Base-by-base conservation (phyloP, 2,113 vertebrate species). In the Verasper variegatus region DNA sequence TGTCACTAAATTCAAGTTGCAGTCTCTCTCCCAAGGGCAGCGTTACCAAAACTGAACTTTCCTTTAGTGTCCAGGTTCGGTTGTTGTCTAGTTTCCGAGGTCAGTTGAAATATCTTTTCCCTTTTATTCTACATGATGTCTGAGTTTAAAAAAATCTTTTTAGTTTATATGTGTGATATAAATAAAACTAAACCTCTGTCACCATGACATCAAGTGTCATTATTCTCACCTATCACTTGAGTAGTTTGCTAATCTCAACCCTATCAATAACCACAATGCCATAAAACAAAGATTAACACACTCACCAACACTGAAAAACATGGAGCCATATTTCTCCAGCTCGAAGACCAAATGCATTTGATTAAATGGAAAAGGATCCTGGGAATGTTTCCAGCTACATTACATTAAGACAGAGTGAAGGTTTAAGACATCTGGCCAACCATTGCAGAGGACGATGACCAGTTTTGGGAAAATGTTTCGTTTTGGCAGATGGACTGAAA, bases 291-390 rank as follows among this genome's bases (percentile, higher is more conserved):
- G 51, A 51, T 18, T 24, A 8, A 80, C 13, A 23, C 57, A 20
- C 45, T 47, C 31, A 56, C 13, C 52, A 63, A 23, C 59, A 62
- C 21, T 45, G 11, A n/a, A 7, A 18, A 40, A 42, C 24, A 20
- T 60, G 42, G 7, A 42, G 49, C 47, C 4, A 49, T 14, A 31
- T 68, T 51, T 60, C 20, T 67, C 20, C 13, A 2, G 21, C 52
- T 68, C 35, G 12, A 45, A 51, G 51, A 71, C 57, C 27, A n/a
- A 63, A 51, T 63, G 40, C 12, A 42, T 45, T 58, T 58, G 18
- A 73, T 72, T 27, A 83, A 40, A 56, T 42, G 55, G 66, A 47
- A 27, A n/a, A 56, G 20, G 59, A 40, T 66, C 65, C 31, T 13
- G 45, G 65, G 59, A 75, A 67, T 40, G 55, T 57, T 64, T 69